phyloP scores from a whole-genome alignment of 2,797 vertebrate species.

The Lithobates sylvaticus region DNA sequence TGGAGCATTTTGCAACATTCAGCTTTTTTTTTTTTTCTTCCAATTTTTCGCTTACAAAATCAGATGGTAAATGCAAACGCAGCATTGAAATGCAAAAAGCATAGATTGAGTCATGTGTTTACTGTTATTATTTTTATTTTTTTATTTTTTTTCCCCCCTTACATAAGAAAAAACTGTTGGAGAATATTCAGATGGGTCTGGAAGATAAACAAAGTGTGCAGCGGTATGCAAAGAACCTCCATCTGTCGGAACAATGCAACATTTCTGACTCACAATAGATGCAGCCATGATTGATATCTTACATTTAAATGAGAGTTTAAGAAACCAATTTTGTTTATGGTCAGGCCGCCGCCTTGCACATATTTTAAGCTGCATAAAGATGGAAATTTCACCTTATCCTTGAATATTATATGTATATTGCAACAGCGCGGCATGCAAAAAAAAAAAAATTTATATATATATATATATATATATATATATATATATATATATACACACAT shows the following conservation, averaged over 20 bases:
- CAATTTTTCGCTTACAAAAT: not conserved
- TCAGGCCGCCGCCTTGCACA: constrained; percentile 70
- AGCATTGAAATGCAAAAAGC: not conserved
- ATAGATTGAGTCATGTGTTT: not conserved
- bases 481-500: too few relatives aligned
- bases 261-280: constrained; percentile 75
- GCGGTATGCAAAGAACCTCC: constrained; percentile 63
- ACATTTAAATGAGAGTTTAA: constrained; percentile 74
- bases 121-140: not conserved
- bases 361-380: constrained; percentile 81
- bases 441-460: too few relatives aligned
- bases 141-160: too few relatives aligned
- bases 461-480: too few relatives aligned
- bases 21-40: not conserved
- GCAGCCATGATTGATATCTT: constrained; percentile 77
- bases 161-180: constrained; percentile 2
- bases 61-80: too few relatives aligned
- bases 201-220: constrained; percentile 1
- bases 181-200: not conserved
- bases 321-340: constrained; percentile 81
- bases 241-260: constrained; percentile 79
- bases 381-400: constrained; percentile 78
- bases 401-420: constrained; percentile 73
- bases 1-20: not conserved
- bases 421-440: constrained; percentile 30